Evolutionary conservation across 2,888 invertebrate genomes (phyloP), one percentile per base, ranked within the genome.

Genomic region (Eupithecia subumbrata): DNA sequence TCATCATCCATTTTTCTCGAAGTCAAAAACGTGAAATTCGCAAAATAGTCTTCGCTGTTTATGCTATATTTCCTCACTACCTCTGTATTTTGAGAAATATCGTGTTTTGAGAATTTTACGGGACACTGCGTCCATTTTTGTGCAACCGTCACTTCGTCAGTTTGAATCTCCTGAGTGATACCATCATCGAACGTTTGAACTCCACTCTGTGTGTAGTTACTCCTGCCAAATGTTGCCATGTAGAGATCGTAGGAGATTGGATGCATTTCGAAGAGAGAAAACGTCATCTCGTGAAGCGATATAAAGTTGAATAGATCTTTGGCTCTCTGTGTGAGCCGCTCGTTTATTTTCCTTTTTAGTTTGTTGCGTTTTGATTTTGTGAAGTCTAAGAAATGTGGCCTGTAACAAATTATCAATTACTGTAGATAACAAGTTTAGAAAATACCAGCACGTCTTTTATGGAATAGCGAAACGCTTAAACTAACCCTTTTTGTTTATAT

Each of bases 181-280:
- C 92, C 92, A 85, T 95, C 95, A 2, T 95, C 95, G 79, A 90
- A 93, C 0, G 95, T 95, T 80, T 95, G 95, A 0, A 88, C 86
- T 4, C 91, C 89, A 16, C 85, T 86, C 86, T 95, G 95, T 0
- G 86, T 90, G 60, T 91, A 92, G 83, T 95, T 94, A 0, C 87
- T 86, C 71, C 92, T 84, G 0, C 95, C 95, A 77, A 91, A 95
- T 78, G 92, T 93, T 81, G 90, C 88, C 92, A 95, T 95, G 37
- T 89, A 95, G 70, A 92, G 82, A 72, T 95, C 95, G 76, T 95
- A 95, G 0, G 95, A 91, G 79, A 95, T 92, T 0, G 95, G 95
- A 83, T 92, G 90, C 92, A 95, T 93, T 90, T 95, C 94, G 64
- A 91, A 95, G 2, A 95, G 82, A 1, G 84, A 86, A 76, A 91